Base-by-base conservation (phyloP, 2,797 vertebrate genomes). In the Microcaecilia unicolor region DNA sequence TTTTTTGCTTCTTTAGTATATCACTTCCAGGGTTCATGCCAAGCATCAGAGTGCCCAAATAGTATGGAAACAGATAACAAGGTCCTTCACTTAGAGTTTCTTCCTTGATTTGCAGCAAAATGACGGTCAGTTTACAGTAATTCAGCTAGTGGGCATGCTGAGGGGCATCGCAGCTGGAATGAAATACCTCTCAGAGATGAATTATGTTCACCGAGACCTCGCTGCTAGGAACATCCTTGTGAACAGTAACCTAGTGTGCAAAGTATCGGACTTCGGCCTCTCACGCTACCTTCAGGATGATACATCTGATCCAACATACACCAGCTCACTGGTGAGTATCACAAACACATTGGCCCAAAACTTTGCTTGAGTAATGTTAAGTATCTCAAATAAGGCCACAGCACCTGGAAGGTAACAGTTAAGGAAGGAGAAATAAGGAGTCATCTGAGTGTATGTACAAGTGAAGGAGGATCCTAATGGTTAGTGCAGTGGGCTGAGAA, bases 141-240 rank as follows among this genome's bases (percentile, higher is more conserved):
- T 98, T 81, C 95, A 98, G 76, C 67, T 98, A 64, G 95, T 98
- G 65, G 96, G 93, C 12, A 97, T 99, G 96, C 85, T 99, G 68
- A 76, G 96, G 22, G 96, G 96, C 14, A 99, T 99, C 7, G 89
- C 93, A 0, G 92, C 96, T 0, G 95, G 95, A 15, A 98, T 98
- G 95, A 98, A 97, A 64, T 98, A 98, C 62, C 86, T 98, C 15
- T 88, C 93, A 0, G 95, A 98, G 67, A 98, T 97, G 91, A 98
- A 97, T 52, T 98, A 98, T 0, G 95, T 98, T 44, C 95, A 98
- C 48, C 85, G 95, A 18, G 95, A 99, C 68, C 76, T 99, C 55
- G 96, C 96, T 4, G 96, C 96, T 9, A 85, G 96, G 31, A 99
- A 99, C 74, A 97, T 99, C 49, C 79, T 99, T 34, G 96, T 99